phyloP scores from a whole-genome alignment of 2,113 vertebrate species.

The Chaenogobius annularis region DNA sequence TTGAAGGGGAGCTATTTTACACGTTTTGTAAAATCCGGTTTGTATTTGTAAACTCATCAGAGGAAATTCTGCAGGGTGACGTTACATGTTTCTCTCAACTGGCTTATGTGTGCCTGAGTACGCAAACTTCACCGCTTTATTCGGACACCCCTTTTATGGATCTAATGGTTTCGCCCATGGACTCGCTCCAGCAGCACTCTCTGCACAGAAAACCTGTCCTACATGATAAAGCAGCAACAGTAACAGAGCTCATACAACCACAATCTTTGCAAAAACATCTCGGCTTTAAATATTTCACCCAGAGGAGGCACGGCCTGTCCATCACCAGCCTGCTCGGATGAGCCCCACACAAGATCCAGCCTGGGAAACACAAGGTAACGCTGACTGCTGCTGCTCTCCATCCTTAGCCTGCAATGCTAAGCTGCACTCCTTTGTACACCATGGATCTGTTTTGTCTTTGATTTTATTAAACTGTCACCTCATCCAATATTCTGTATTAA shows the following conservation, averaged over 20 bases:
- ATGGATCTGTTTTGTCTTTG: slow-evolving; percentile 16
- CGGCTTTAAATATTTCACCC: neutral
- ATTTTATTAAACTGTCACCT: neutral
- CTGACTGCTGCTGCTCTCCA: slow-evolving; percentile 31
- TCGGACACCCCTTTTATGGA: slow-evolving; percentile 17
- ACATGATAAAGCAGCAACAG: slow-evolving; percentile 33
- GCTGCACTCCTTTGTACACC: slow-evolving; percentile 27
- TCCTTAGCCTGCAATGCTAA: slow-evolving; percentile 46
- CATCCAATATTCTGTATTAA: neutral
- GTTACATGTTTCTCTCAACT: neutral
- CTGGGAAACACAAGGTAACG: slow-evolving; percentile 64
- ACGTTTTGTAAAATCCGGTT: neutral
- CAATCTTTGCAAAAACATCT: neutral
- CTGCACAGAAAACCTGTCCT: slow-evolving; percentile 35
- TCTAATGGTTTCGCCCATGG: slow-evolving; percentile 71
- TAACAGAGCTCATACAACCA: slow-evolving; percentile 10
- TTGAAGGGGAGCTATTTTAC: neutral
- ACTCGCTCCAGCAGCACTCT: slow-evolving; percentile 58
- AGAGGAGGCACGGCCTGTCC: neutral
- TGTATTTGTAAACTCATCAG: neutral
- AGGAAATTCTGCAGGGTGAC: no score
- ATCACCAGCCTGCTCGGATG: slow-evolving; percentile 24
- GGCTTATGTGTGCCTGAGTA: slow-evolving; percentile 8
- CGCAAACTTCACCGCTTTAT: slow-evolving; percentile 53
- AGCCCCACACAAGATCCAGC: slow-evolving; percentile 43